A percentile compares a stretch with the other conserved stretches of the same genome.
Evolutionary conservation across 2,797 vertebrate species (phyloP).

Genomic region (Mionectes olivaceus): DNA sequence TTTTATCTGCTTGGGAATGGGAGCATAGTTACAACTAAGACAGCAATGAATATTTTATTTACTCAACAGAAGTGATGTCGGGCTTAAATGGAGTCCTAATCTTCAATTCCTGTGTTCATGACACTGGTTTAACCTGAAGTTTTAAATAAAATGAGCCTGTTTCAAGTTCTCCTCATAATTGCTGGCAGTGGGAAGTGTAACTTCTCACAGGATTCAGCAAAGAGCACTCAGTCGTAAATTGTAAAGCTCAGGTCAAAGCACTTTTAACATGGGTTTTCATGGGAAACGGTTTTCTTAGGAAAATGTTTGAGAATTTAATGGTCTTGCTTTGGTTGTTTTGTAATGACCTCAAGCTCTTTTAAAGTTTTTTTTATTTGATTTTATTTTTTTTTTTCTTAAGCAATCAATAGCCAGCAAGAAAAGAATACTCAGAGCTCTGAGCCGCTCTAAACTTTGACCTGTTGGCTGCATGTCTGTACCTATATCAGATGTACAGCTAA

Average conservation of each 20-base stretch:
- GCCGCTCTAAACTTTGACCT: not conserved
- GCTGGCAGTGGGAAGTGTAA: not conserved
- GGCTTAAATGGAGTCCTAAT: not conserved
- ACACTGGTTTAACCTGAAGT: not conserved
- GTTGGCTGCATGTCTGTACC: not conserved
- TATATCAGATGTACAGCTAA: not conserved
- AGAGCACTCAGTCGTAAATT: not conserved
- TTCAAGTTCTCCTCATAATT: not conserved
- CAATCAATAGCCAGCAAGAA: not conserved
- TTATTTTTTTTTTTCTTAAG: not conserved
- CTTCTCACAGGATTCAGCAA: not conserved
- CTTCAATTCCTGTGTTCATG: not conserved
- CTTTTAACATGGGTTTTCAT: not conserved
- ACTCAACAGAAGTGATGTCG: not conserved
- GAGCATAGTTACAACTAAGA: not conserved
- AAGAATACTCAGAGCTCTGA: not conserved
- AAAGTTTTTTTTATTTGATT: not conserved
- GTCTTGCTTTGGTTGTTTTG: not conserved
- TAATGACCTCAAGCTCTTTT: not conserved
- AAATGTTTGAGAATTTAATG: not conserved
- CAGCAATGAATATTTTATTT: slow-evolving; percentile 13
- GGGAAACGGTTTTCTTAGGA: not conserved
- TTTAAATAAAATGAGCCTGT: not conserved
- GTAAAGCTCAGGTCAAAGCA: not conserved
- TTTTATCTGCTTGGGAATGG: not conserved